phyloP scores from a whole-genome alignment of 2,113 vertebrate genomes.

The Carassius carassius region DNA sequence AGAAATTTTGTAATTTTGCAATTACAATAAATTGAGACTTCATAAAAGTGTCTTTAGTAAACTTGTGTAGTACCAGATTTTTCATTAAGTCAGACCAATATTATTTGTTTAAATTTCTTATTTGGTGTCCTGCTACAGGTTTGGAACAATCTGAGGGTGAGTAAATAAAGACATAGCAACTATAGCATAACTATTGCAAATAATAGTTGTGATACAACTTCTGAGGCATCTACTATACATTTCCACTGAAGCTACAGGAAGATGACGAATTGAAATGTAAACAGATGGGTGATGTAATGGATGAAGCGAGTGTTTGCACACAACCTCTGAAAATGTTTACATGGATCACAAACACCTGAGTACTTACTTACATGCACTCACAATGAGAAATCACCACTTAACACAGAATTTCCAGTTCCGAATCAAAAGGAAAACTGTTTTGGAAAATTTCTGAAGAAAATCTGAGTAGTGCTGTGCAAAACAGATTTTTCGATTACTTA shows the following conservation, averaged over 20 bases:
- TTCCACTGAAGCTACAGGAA: background rate
- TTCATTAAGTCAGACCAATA: background rate
- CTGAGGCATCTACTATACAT: background rate
- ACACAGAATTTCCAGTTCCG: background rate
- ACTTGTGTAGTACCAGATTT: background rate
- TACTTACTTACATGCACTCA: background rate
- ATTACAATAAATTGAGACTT: background rate
- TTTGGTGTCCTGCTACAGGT: background rate
- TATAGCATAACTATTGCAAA: background rate
- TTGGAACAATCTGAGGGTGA: no score
- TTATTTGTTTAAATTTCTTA: background rate
- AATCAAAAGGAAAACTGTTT: background rate
- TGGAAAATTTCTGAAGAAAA: background rate
- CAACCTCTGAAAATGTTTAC: slow-evolving; percentile 14
- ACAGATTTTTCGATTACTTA: background rate
- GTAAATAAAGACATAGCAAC: no score
- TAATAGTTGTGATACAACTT: background rate
- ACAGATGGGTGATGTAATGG: background rate
- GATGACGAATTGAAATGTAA: background rate
- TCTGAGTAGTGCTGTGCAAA: background rate
- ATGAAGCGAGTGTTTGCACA: background rate
- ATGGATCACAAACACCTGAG: background rate
- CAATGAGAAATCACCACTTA: background rate
- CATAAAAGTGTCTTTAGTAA: background rate
- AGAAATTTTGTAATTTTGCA: background rate